These are phyloP conservation scores for Alosa alosa DNA, from an alignment of 2,113 vertebrate genomes.

Conservation along the genomic window DNA sequence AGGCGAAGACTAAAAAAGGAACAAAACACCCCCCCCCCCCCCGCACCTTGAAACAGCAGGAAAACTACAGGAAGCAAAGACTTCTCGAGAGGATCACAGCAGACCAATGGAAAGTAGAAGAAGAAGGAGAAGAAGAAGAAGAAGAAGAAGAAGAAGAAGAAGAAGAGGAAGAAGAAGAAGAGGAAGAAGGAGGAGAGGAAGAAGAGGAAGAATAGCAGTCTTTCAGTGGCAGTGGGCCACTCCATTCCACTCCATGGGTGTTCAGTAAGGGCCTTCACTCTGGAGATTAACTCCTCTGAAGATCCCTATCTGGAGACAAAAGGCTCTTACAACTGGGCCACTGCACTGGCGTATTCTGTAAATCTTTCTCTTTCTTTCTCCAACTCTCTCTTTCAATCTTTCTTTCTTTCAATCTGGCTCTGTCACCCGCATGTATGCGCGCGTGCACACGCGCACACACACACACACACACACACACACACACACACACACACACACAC, in stretches of 20 bases:
- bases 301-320: not conserved
- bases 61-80: too few species aligned
- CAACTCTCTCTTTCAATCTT: not conserved
- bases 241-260: not conserved
- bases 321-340: not conserved
- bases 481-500: conserved; percentile 20
- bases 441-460: conserved; percentile 16
- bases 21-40: too few species aligned
- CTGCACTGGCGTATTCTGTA: not conserved
- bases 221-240: too few species aligned
- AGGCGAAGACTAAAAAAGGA: too few species aligned
- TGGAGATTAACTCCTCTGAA: not conserved
- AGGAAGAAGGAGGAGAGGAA: too few species aligned
- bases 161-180: too few species aligned
- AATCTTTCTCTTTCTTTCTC: not conserved
- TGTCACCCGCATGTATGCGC: not conserved
- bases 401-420: not conserved
- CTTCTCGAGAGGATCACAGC: too few species aligned
- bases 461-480: too few species aligned
- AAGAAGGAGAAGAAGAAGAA: too few species aligned
- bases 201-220: not conserved
- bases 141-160: too few species aligned
- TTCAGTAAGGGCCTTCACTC: not conserved
- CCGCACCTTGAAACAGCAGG: too few species aligned
- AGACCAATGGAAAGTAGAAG: too few species aligned